A percentile compares a stretch with the other conserved stretches of the same genome.
Conservation (phyloP, 2,797 vertebrate genomes). For the Tolypeutes matacus region DNA sequence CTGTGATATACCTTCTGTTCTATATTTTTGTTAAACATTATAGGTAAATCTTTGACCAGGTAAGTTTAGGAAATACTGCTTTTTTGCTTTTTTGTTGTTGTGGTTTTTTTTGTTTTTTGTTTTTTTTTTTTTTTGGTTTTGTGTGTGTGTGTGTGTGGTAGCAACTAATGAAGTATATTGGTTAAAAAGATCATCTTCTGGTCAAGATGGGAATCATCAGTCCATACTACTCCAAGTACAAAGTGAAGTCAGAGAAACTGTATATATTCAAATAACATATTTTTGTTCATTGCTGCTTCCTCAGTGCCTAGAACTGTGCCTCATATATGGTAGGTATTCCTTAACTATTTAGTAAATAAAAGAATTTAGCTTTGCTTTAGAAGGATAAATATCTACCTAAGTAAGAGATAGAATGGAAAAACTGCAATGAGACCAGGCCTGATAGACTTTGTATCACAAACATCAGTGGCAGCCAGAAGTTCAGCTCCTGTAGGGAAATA, state of each 20-base stretch:
- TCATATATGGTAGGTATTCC: background rate
- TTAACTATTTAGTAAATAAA: constrained; percentile 8
- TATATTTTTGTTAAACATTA: constrained; percentile 29
- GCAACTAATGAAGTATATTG: background rate
- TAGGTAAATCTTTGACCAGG: background rate
- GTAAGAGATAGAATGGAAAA: background rate
- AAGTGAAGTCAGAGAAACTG: background rate
- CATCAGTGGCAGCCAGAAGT: background rate
- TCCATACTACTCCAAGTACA: background rate
- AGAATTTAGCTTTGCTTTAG: background rate
- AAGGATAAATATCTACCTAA: background rate
- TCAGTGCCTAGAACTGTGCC: background rate
- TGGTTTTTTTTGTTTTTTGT: too few species aligned
- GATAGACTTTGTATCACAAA: background rate
- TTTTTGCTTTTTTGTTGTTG: background rate
- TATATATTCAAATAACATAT: background rate
- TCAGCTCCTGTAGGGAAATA: background rate
- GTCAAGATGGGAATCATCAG: background rate
- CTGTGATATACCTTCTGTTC: background rate
- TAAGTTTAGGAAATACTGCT: background rate
- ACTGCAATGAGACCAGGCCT: background rate
- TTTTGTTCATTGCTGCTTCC: background rate
- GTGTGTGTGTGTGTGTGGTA: background rate
- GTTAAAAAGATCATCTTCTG: background rate
- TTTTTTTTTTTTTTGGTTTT: too few species aligned